Percentiles rank a stretch among this genome's conserved stretches.
Conservation (phyloP, 1,140 invertebrate species). For the Gonatopus flavifemur region DNA sequence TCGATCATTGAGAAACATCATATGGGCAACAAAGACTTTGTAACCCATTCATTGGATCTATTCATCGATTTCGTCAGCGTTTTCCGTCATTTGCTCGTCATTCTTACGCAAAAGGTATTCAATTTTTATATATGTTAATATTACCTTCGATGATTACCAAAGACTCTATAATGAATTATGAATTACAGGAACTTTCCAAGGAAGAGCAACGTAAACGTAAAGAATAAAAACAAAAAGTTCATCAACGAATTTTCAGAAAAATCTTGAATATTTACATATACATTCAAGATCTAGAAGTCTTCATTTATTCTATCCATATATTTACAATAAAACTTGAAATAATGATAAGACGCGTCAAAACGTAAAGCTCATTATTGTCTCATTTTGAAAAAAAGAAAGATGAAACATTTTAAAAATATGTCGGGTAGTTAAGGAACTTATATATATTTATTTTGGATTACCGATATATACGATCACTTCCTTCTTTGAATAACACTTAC, state of each 20-base stretch:
- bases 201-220: slow-evolving; percentile 36
- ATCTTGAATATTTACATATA: slow-evolving; percentile 44
- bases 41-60: slow-evolving; percentile 85
- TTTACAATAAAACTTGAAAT: slow-evolving; percentile 1
- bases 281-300: slow-evolving; percentile 58
- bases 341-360: not conserved
- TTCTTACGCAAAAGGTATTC: slow-evolving; percentile 83
- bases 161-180: not conserved
- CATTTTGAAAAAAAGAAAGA: slow-evolving; percentile 18
- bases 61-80: slow-evolving; percentile 92
- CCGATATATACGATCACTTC: slow-evolving; percentile 17
- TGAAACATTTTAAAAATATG: slow-evolving; percentile 15
- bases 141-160: not conserved
- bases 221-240: slow-evolving; percentile 38
- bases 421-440: not conserved
- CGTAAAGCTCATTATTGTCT: not conserved
- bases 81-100: slow-evolving; percentile 85
- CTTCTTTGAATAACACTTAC: slow-evolving; percentile 19
- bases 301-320: slow-evolving; percentile 53
- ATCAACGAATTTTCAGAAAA: slow-evolving; percentile 30
- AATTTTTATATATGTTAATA: not conserved
- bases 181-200: slow-evolving; percentile 38
- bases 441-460: slow-evolving; percentile 21
- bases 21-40: slow-evolving; percentile 88
- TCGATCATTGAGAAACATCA: slow-evolving; percentile 91